Percentiles rank a stretch among this genome's conserved stretches.
Conservation (phyloP, 2,113 vertebrate genomes). For the Dipodomys stephensi region DNA sequence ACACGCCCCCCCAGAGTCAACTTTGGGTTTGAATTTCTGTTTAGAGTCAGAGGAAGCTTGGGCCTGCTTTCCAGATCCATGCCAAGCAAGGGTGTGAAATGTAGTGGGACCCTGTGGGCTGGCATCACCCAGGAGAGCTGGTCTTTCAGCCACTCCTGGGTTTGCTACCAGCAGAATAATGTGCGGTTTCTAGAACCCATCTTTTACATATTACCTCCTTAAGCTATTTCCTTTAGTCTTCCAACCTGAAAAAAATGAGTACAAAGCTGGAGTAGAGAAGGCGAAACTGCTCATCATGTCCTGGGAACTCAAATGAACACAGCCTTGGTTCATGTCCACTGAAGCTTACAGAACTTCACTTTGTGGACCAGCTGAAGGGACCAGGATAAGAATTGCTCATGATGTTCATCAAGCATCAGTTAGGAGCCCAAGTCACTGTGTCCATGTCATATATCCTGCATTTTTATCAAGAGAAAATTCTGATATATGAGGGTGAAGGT, state of each 20-base stretch:
- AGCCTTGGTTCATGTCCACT: neutral
- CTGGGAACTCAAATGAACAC: neutral
- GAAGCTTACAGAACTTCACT: neutral
- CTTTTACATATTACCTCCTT: neutral
- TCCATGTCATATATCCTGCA: neutral
- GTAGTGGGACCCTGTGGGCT: neutral
- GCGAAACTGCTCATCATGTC: neutral
- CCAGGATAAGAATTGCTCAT: neutral
- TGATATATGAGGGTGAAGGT: neutral
- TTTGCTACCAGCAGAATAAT: neutral
- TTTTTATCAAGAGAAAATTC: neutral
- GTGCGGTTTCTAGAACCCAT: neutral
- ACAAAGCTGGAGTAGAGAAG: constrained; percentile 5
- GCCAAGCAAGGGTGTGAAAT: neutral
- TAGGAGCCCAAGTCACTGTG: neutral
- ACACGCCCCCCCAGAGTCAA: neutral
- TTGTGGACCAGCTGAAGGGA: neutral
- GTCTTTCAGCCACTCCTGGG: neutral
- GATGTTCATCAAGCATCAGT: neutral
- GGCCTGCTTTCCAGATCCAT: neutral
- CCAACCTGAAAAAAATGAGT: neutral
- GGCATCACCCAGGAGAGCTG: neutral
- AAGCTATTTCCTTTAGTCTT: neutral
- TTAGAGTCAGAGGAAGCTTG: neutral
- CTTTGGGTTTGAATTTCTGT: constrained; percentile 11